These are phyloP conservation scores for Metellina segmentata DNA, from an alignment of 2,888 invertebrate genomes.

Conservation along the genomic window DNA sequence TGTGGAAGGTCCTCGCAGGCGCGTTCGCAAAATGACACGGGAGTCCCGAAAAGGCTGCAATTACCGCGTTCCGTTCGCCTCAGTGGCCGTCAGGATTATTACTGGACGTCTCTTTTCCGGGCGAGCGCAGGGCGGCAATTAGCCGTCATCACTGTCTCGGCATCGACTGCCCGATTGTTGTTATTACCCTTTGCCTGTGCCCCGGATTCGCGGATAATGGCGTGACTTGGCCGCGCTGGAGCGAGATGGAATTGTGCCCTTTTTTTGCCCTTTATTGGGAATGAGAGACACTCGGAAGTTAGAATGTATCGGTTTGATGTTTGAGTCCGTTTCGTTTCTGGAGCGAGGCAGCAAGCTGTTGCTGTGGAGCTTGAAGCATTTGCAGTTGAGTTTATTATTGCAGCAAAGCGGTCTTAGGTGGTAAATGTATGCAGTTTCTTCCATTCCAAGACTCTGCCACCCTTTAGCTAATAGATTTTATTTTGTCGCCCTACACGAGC, in stretches of 20 bases:
- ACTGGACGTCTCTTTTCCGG: constrained; percentile 23
- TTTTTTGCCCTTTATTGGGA: too few species aligned
- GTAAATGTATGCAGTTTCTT: too few species aligned
- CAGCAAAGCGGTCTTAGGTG: too few species aligned
- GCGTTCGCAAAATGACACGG: not conserved
- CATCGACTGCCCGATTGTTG: constrained; percentile 32
- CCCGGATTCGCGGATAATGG: not conserved
- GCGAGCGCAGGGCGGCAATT: constrained; percentile 42
- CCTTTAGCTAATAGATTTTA: too few species aligned
- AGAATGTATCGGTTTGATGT: too few species aligned
- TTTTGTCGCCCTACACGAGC: too few species aligned
- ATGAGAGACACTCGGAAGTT: too few species aligned
- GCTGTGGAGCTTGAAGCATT: not conserved
- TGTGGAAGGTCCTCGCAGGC: not conserved
- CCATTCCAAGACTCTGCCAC: too few species aligned
- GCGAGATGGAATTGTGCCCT: too few species aligned
- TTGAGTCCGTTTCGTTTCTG: not conserved
- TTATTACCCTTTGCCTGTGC: constrained; percentile 30
- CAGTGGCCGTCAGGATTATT: constrained; percentile 47
- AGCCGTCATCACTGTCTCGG: constrained; percentile 23
- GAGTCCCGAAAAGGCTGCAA: constrained; percentile 20
- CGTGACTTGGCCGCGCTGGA: too few species aligned
- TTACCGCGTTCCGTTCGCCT: constrained; percentile 59
- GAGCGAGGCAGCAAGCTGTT: not conserved
- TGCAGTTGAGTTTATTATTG: too few species aligned